Evolutionary conservation across 2,888 invertebrate species (phyloP).

Genomic region (Zaprionus lineosus): DNA sequence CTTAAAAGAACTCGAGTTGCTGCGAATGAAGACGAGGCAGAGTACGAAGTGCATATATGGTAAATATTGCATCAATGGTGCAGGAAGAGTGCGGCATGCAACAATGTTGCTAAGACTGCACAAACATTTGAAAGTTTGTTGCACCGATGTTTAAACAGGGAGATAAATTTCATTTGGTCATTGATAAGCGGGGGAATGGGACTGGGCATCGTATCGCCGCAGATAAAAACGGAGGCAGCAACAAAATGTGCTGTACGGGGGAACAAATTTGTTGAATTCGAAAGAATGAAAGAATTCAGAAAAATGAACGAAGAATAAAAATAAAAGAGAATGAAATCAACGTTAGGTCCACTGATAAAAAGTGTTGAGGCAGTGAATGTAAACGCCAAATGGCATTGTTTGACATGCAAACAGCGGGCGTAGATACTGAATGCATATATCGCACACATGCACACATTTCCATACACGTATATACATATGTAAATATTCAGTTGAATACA

Average conservation of each 20-base stretch:
- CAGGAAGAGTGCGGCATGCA: conserved; percentile 43
- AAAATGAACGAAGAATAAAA: too few relatives aligned
- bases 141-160: conserved; percentile 56
- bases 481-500: conserved; percentile 17
- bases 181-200: conserved; percentile 55
- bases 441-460: conserved; percentile 44
- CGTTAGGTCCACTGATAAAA: conserved; percentile 65
- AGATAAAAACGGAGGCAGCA: conserved; percentile 46
- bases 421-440: conserved; percentile 47
- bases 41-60: conserved; percentile 39
- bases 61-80: conserved; percentile 47
- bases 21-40: conserved; percentile 25
- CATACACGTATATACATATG: conserved; percentile 29
- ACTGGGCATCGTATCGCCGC: conserved; percentile 25
- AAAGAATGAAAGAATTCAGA: too few relatives aligned
- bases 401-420: conserved; percentile 62
- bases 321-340: conserved; percentile 57
- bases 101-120: conserved; percentile 75
- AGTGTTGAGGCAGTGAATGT: conserved; percentile 35
- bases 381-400: conserved; percentile 50
- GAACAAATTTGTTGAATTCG: too few relatives aligned
- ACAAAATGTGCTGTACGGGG: too few relatives aligned
- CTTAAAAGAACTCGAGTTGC: conserved; percentile 13
- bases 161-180: conserved; percentile 59
- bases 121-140: conserved; percentile 73